Base-by-base conservation (phyloP, 1,140 invertebrate species). In the Hermatobates lingyangjiaoensis region DNA sequence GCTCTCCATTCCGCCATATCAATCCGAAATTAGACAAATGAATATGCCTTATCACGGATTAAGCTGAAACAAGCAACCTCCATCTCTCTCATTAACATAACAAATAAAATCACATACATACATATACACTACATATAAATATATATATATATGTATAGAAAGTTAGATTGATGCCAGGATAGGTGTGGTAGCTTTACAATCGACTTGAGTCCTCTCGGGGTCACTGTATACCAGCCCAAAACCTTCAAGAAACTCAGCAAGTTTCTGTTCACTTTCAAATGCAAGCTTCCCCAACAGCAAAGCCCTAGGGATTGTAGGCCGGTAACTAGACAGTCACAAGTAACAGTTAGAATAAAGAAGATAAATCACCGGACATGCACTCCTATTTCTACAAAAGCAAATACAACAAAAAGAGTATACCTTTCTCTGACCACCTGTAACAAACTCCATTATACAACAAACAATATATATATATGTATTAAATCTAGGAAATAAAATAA, bases 221-320 rank as follows among this genome's bases (percentile, higher is more conserved):
- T 81, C 81, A 65, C 71, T 73, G 68, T 83, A 86, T 58, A 76
- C 74, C 60, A 91, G 75, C 66, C 74, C 76, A 66, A 86, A 85
- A 59, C 81, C 78, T 65, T 74, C 75, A 64, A 93, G 74, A 76
- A 92, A 94, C 68, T 87, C 79, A 68, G 81, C 71, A 71, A 81
- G 86, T 66, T 88, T 84, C 65, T 81, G 77, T 63, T 68, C 68
- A 58, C 79, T 78, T 61, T 80, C 75, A 75, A 92, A 93, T 60
- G 83, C 87, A 74, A 95, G 76, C 71, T 87, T 80, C 68, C 77
- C 76, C 65, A 75, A 69, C 68, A 94, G 73, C 76, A 82, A 88
- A 65, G 80, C 77, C 70, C 92, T 74, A 61, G 83, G 79, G 71
- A 94, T 74, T 68, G 74, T 79, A 71, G 87, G 89, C 62, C 90